Evolutionary conservation across 64 coral and sea anemone species (phyloP).

Genomic region (Acropora yongei): DNA sequence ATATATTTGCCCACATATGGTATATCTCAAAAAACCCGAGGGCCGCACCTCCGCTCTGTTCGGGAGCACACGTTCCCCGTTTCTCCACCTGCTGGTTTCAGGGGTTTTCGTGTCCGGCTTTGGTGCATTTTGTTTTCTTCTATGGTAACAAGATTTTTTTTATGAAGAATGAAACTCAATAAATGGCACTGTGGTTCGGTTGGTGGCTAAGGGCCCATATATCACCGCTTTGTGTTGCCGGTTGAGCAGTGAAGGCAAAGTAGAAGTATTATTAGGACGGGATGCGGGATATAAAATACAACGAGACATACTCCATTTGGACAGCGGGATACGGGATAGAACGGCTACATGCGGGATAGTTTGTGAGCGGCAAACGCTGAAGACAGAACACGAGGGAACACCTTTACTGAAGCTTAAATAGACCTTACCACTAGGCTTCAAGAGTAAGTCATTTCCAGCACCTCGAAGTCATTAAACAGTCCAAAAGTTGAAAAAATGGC

Average conservation of each 20-base stretch:
- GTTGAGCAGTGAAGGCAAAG: constrained; percentile 20
- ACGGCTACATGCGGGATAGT: too few relatives aligned
- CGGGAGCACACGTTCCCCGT: not conserved
- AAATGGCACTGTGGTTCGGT: constrained; percentile 7
- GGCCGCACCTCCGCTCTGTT: constrained; percentile 1
- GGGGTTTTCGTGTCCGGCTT: not conserved
- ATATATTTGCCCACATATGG: not conserved
- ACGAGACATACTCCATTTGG: too few relatives aligned
- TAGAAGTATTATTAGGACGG: not conserved
- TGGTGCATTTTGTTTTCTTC: not conserved
- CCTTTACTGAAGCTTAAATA: too few relatives aligned
- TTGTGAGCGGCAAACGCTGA: too few relatives aligned
- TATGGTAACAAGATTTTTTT: not conserved
- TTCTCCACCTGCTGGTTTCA: not conserved
- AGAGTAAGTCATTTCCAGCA: too few relatives aligned
- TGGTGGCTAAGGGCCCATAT: not conserved
- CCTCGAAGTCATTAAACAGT: too few relatives aligned
- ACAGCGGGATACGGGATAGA: too few relatives aligned
- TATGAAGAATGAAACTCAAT: not conserved
- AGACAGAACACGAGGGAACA: too few relatives aligned
- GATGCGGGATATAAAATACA: too few relatives aligned
- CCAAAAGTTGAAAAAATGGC: too few relatives aligned
- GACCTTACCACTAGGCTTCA: too few relatives aligned
- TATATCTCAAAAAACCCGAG: not conserved
- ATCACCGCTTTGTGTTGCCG: constrained; percentile 17